These are phyloP conservation scores for Carettochelys insculpta DNA, from an alignment of 2,113 vertebrate genomes.

Conservation along the genomic window DNA sequence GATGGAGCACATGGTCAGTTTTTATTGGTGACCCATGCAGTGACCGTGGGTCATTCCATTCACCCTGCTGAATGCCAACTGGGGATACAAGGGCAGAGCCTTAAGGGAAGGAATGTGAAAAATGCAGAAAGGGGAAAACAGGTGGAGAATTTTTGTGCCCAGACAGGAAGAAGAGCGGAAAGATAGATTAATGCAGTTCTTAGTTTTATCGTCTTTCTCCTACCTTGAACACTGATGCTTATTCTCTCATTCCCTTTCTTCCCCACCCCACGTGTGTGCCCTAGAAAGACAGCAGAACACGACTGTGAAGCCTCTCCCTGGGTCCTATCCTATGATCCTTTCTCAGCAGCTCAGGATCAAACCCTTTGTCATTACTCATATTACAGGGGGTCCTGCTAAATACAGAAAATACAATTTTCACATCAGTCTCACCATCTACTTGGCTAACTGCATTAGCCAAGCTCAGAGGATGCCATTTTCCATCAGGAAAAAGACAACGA, in stretches of 20 bases:
- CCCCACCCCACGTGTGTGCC: accelerated
- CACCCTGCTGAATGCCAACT: conserved; percentile 25
- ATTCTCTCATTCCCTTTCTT: background rate
- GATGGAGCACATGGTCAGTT: conserved; percentile 72
- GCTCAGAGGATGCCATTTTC: conserved; percentile 70
- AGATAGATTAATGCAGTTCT: background rate
- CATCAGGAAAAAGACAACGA: conserved; percentile 72
- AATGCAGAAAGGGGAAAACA: background rate
- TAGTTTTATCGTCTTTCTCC: background rate
- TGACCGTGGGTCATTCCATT: background rate
- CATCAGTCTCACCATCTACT: conserved; percentile 57
- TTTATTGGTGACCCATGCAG: conserved; percentile 37
- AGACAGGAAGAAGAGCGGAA: background rate
- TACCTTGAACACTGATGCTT: background rate
- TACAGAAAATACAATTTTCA: conserved; percentile 54
- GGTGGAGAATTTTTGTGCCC: background rate
- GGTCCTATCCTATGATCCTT: background rate
- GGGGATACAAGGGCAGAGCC: conserved; percentile 6
- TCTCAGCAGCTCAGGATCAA: background rate
- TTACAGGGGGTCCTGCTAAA: conserved; percentile 36
- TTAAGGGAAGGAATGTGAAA: background rate
- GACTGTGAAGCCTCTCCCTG: background rate
- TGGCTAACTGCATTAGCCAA: conserved; percentile 57
- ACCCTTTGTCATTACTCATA: background rate
- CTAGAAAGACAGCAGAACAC: background rate